Conservation (phyloP, 2,113 vertebrate species). For the Pholis gunnellus region DNA sequence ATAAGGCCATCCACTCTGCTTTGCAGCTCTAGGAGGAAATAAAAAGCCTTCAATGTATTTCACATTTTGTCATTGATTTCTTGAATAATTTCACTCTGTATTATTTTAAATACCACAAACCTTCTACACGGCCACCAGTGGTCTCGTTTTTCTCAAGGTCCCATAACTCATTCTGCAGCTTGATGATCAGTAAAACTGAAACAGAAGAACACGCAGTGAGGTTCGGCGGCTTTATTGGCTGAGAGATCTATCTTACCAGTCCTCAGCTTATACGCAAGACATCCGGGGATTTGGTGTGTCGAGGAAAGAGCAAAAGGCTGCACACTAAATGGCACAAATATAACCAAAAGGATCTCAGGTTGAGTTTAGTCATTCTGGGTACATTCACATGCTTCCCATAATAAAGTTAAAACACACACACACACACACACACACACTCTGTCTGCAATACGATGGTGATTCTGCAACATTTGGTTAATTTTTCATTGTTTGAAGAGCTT, state of each 20-base stretch:
- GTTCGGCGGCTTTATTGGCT: neutral
- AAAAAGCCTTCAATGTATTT: neutral
- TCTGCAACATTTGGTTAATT: no score
- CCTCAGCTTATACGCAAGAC: neutral
- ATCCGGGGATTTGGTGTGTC: neutral
- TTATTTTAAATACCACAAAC: conserved; percentile 1
- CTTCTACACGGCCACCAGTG: fast-evolving
- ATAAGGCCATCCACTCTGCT: conserved; percentile 18
- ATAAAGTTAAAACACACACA: no score
- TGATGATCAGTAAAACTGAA: conserved; percentile 55
- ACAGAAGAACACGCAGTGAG: conserved; percentile 6
- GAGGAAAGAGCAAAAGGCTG: no score
- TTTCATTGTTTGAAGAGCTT: no score
- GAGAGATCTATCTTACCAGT: neutral
- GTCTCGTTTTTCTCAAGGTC: conserved; percentile 3
- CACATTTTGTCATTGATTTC: neutral
- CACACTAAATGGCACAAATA: neutral
- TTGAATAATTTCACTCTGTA: neutral
- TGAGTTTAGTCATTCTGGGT: neutral
- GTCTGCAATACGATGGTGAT: no score
- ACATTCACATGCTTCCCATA: no score
- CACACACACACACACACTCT: no score
- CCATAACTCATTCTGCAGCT: conserved; percentile 42
- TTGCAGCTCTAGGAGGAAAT: conserved; percentile 31
- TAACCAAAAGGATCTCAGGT: neutral